phyloP scores from a whole-genome alignment of 92 coral and sea anemone species.

The Phenganax subtilis region DNA sequence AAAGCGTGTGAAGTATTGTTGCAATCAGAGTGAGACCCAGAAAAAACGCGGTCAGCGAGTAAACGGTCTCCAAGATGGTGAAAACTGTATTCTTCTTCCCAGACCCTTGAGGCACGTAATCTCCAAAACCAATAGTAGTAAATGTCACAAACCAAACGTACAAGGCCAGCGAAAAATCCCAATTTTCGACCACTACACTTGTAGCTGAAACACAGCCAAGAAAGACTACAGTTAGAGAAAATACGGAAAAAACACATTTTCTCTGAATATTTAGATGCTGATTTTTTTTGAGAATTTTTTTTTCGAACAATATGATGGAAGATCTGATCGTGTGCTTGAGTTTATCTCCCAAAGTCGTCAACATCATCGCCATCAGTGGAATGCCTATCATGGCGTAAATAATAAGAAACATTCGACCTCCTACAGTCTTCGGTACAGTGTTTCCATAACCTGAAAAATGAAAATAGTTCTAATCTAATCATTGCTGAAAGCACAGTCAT shows the following conservation, averaged over 20 bases:
- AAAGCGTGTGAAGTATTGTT: constrained; percentile 15
- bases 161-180: constrained; percentile 26
- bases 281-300: constrained; percentile 4
- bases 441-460: constrained; percentile 22
- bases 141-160: constrained; percentile 40
- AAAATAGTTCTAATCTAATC: not conserved
- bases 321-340: constrained; percentile 7
- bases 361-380: constrained; percentile 34
- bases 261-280: constrained; percentile 20
- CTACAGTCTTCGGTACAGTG: constrained; percentile 11
- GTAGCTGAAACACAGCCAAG: not conserved
- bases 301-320: constrained; percentile 15
- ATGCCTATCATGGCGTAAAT: constrained; percentile 27
- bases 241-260: constrained; percentile 15
- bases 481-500: not conserved
- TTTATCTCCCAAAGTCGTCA: constrained; percentile 30
- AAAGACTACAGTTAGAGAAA: not conserved
- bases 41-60: not conserved
- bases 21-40: constrained; percentile 26
- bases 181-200: not conserved
- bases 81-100: not conserved
- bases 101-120: constrained; percentile 23
- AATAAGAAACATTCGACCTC: constrained; percentile 35
- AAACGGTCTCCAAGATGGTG: not conserved
- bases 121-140: constrained; percentile 37